Base-by-base conservation (phyloP, 2,888 invertebrate species). In the Altica lythri region DNA sequence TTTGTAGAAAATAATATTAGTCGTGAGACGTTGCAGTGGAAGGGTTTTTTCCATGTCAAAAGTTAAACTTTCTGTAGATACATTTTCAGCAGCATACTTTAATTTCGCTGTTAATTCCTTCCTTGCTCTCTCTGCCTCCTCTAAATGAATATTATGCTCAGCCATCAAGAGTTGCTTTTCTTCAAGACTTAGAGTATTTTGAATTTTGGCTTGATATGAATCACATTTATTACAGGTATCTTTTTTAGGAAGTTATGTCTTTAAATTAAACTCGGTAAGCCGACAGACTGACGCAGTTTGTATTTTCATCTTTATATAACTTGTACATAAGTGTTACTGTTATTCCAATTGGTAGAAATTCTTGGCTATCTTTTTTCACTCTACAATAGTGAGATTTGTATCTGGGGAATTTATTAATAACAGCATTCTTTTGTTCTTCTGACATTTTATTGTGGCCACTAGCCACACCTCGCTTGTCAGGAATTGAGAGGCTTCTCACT, bases 51-150 rank as follows among this genome's bases (percentile, higher is more conserved):
- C 43, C 43, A 54, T 45, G 12, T 55, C 79, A 78, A 62, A 77
- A 78, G 53, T 75, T 75, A 57, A 80, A 81, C 64, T 72, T 78
- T 42, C 78, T 79, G 59, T 51, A 22, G 4, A 22, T 22, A n/a
- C n/a, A n/a, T n/a, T n/a, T n/a, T n/a, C n/a, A n/a, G n/a, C n/a
- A n/a, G n/a, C n/a, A n/a, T n/a, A n/a, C n/a, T n/a, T n/a, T n/a
- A n/a, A n/a, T n/a, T n/a, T n/a, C n/a, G n/a, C n/a, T n/a, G n/a
- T n/a, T n/a, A n/a, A n/a, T n/a, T n/a, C n/a, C n/a, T n/a, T n/a
- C n/a, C n/a, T n/a, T n/a, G n/a, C n/a, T n/a, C n/a, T n/a, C n/a
- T n/a, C n/a, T n/a, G n/a, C n/a, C n/a, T n/a, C n/a, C n/a, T n/a
- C n/a, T n/a, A n/a, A n/a, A n/a, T n/a, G n/a, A n/a, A n/a, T n/a